These are phyloP conservation scores for Drosophila sulfurigaster DNA, from an alignment of 1,140 invertebrate species.

Conservation along the genomic window DNA sequence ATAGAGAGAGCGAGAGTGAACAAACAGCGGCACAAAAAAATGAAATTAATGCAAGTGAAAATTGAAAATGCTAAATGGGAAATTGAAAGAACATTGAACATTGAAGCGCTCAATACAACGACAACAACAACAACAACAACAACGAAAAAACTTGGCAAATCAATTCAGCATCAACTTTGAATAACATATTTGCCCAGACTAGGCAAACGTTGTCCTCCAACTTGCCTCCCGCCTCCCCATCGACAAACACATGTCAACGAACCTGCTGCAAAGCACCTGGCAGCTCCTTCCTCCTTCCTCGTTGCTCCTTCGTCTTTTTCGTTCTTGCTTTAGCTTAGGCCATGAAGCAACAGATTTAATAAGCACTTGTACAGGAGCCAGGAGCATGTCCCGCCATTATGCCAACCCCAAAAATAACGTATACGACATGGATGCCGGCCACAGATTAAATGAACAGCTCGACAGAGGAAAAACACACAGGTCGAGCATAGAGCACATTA, in stretches of 20 bases:
- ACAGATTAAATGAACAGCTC: constrained; percentile 56
- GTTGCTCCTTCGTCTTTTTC: too few species aligned
- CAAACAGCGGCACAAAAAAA: constrained; percentile 8
- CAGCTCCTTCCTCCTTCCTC: not conserved
- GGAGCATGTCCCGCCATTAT: not conserved
- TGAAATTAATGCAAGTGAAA: constrained; percentile 29
- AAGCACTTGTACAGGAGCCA: not conserved
- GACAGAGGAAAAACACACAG: not conserved
- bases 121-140: too few species aligned
- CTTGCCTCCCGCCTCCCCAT: too few species aligned
- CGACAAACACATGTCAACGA: not conserved
- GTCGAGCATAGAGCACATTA: not conserved
- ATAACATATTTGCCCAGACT: constrained; percentile 6
- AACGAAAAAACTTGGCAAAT: not conserved
- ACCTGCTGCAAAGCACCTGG: not conserved
- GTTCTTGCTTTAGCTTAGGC: not conserved
- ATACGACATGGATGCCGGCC: not conserved
- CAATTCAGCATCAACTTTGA: constrained; percentile 12
- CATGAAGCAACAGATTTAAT: not conserved
- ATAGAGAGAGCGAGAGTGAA: constrained; percentile 11
- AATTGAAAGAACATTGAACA: constrained; percentile 5
- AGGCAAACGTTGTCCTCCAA: not conserved
- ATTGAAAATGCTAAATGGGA: constrained; percentile 27
- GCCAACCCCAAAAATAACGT: not conserved
- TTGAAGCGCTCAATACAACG: too few species aligned